Evolutionary conservation across 2,113 vertebrate genomes (phyloP).

Genomic region (Paradoxurus hermaphroditus): DNA sequence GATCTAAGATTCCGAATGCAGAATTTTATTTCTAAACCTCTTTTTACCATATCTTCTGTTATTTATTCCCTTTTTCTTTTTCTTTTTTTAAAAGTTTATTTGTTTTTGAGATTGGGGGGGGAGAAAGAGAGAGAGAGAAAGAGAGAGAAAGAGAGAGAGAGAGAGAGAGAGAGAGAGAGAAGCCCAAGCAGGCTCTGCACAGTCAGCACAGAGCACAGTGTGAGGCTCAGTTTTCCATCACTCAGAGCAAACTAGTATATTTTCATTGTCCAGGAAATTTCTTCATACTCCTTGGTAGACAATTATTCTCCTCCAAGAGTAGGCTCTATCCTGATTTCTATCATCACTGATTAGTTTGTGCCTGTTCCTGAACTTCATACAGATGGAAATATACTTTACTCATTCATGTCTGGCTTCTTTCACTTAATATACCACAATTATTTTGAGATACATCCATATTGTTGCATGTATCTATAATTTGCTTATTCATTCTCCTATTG

Average conservation of each 20-base stretch:
- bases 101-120: too few relatives aligned
- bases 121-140: too few relatives aligned
- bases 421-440: not conserved
- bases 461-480: not conserved
- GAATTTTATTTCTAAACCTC: not conserved
- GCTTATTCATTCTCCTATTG: not conserved
- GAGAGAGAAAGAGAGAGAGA: too few relatives aligned
- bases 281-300: not conserved
- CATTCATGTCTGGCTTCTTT: not conserved
- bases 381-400: not conserved
- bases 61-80: not conserved
- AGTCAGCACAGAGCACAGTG: too few relatives aligned
- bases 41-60: not conserved
- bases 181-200: too few relatives aligned
- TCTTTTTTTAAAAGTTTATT: not conserved
- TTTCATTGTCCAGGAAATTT: not conserved
- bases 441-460: not conserved
- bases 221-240: not conserved
- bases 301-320: not conserved
- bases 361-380: not conserved
- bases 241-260: not conserved
- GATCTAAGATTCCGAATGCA: not conserved
- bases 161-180: too few relatives aligned
- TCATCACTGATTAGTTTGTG: not conserved
- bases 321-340: not conserved